Evolutionary conservation across 2,888 invertebrate genomes (phyloP), one percentile per base, ranked within the genome.

Genomic region (Orthosia gothica): DNA sequence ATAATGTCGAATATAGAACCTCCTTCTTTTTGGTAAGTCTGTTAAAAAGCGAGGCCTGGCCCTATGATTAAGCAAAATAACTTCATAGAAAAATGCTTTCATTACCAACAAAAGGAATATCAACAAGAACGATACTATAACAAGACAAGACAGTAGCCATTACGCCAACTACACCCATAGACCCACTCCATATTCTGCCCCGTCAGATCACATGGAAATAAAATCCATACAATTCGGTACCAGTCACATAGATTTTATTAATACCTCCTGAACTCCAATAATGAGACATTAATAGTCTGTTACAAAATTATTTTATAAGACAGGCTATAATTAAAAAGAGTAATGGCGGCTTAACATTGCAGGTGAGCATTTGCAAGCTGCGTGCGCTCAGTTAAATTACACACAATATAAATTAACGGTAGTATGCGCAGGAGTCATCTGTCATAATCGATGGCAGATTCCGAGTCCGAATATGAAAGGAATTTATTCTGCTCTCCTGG

Each of bases 361-460:
- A 93, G 92, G 93, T 92, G 93, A 86, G 76, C 73, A 71, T 54
- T 76, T 63, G 89, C 91, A 92, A 92, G 93, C 90, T 92, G 93
- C 90, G 87, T 86, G 81, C 79, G 78, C 86, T 83, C 79, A 85
- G 52, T 84, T 81, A 83, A 83, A 85, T 83, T 85, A 85, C 82
- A 68, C 82, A 77, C 79, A 81, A 86, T 86, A 87, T 86, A 87
- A 87, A 90, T 91, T 88, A 87, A 85, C 61, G 64, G 64, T 54
- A 70, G 75, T 78, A 78, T 80, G 70, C 73, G 68, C 65, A 23
- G 72, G 70, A 79, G 75, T 86, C 79, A 85, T 87, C 83, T 85
- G 82, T 87, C 86, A 87, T 78, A 85, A 78, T 68, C 50, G 69
- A 57, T 50, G 81, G 82, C 85, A 77, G 72, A 83, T 55, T 64